Base-by-base conservation (phyloP, 2,888 invertebrate genomes). In the Unio pictorum region DNA sequence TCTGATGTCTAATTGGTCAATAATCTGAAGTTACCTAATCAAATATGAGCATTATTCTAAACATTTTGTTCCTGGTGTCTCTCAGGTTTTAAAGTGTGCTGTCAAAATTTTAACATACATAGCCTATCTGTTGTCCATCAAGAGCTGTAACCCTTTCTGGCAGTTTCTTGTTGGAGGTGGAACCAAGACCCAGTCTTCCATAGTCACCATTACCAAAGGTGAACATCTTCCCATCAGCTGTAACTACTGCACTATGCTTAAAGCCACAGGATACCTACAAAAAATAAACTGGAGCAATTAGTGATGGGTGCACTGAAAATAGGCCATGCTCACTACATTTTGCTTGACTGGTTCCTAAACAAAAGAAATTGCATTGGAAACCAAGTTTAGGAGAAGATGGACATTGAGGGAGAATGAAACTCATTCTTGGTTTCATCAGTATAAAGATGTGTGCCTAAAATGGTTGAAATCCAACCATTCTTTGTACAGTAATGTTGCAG, bases 181-280 rank as follows among this genome's bases (percentile, higher is more conserved):
- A 91, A 2, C 93, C 93, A 64, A 92, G 90, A 3, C 91, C 91
- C 8, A 93, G 89, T 63, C 93, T 89, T 1, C 93, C 93, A 84
- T 92, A 93, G 84, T 93, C 93, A 20, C 93, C 93, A 85, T 93
- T 93, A 58, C 94, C 93, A 86, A 93, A 94, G 0, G 93, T 93
- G 83, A 92, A 93, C 57, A 93, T 89, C 83, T 93, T 92, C 17
- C 94, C 94, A 85, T 93, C 93, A 6, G 91, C 90, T 3, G 93
- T 93, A 45, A 93, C 92, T 7, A 93, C 93, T 7, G 93, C 93
- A 84, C 93, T 93, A 85, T 93, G 93, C 82, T 93, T 93, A 84
- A 92, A 93, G 3, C 93, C 93, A 87, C 93, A 93, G 3, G 93
- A 91, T 7, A 93, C 91, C 90, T 91, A 80, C 0, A 82, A 72